Percentiles rank a stretch among this genome's conserved stretches.
Conservation (phyloP, 2,113 vertebrate species). For the Pleuronectes platessa region DNA sequence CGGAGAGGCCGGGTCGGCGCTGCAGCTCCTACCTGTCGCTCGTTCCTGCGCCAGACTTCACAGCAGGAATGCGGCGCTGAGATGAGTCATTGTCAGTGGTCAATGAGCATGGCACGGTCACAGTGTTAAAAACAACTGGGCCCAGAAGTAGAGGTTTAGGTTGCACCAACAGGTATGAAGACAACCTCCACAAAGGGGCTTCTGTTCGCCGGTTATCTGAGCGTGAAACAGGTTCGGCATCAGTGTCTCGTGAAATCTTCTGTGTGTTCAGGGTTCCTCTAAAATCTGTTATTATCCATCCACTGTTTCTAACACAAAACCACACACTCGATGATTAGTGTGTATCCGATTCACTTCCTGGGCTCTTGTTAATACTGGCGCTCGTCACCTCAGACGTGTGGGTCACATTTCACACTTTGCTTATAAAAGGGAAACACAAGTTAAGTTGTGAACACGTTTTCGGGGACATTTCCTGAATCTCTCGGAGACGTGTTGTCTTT, state of each 20-base stretch:
- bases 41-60: slow-evolving; percentile 72
- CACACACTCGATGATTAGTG: neutral
- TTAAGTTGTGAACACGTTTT: slow-evolving; percentile 10
- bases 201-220: slow-evolving; percentile 55
- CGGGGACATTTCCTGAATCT: slow-evolving; percentile 15
- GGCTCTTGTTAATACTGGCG: neutral
- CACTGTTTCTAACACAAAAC: neutral
- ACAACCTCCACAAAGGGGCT: slow-evolving; percentile 53
- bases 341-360: neutral
- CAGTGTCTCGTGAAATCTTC: slow-evolving; percentile 22
- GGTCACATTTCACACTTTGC: slow-evolving; percentile 17
- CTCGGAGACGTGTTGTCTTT: slow-evolving; percentile 2
- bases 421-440: slow-evolving; percentile 24
- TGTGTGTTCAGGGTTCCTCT: neutral
- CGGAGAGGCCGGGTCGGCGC: slow-evolving; percentile 24
- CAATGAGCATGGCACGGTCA: slow-evolving; percentile 71
- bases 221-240: slow-evolving; percentile 67
- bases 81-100: slow-evolving; percentile 80
- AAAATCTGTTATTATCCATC: neutral
- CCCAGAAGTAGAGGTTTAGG: slow-evolving; percentile 74
- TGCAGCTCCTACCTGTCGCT: slow-evolving; percentile 65
- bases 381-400: too few species aligned
- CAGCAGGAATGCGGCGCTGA: slow-evolving; percentile 76
- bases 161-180: slow-evolving; percentile 73
- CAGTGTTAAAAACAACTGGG: slow-evolving; percentile 75